These are phyloP conservation scores for Prosopocoilus inquinatus DNA, from an alignment of 2,888 invertebrate species.

Conservation along the genomic window DNA sequence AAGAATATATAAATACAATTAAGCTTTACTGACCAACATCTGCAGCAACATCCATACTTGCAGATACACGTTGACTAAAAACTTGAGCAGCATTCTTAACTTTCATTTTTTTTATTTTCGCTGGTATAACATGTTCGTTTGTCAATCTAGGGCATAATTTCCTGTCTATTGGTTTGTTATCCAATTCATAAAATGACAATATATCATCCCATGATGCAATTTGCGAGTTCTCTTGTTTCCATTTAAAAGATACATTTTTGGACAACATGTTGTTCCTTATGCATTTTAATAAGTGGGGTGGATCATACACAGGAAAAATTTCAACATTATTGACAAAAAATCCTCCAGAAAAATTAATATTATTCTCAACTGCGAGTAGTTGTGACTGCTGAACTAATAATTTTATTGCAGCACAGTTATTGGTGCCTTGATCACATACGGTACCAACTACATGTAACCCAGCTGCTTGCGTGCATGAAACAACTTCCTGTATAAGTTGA, in stretches of 20 bases:
- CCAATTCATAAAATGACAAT: not conserved
- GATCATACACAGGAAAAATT: not conserved
- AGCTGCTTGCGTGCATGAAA: not conserved
- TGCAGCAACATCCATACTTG: not conserved
- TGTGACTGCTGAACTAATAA: too few relatives aligned
- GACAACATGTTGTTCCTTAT: slow-evolving; percentile 1
- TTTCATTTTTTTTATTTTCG: not conserved
- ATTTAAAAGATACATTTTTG: not conserved
- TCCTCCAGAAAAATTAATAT: too few relatives aligned
- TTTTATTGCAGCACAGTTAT: not conserved
- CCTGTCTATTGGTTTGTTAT: not conserved
- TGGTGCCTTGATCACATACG: not conserved
- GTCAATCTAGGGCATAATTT: not conserved
- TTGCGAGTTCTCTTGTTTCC: too few relatives aligned
- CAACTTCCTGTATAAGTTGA: not conserved
- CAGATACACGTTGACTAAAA: not conserved
- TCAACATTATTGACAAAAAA: not conserved
- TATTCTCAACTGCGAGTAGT: too few relatives aligned
- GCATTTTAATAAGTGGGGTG: slow-evolving; percentile 1
- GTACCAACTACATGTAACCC: not conserved
- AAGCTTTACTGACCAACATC: not conserved
- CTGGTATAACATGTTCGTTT: not conserved
- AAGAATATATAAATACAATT: too few relatives aligned
- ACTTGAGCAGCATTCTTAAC: not conserved
- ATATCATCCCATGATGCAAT: slow-evolving; percentile 1